phyloP scores from a whole-genome alignment of 1,140 invertebrate genomes.

The Brachionus calyciflorus region DNA sequence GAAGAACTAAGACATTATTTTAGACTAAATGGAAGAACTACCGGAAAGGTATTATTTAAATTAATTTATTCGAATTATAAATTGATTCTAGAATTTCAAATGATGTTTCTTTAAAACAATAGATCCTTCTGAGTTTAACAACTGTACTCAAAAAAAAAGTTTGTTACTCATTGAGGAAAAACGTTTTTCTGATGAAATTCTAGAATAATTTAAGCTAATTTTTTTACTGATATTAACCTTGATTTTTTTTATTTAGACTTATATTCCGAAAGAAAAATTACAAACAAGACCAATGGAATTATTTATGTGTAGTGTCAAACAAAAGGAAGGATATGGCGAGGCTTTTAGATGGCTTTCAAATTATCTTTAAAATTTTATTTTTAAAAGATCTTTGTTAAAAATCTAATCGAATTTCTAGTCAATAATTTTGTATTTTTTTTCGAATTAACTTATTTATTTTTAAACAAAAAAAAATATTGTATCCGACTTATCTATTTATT shows the following conservation, averaged over 20 bases:
- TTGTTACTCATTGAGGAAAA: constrained; percentile 31
- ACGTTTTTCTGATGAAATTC: constrained; percentile 44
- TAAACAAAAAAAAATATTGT: constrained; percentile 14
- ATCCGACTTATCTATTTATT: too few relatives aligned
- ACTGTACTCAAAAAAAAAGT: constrained; percentile 35
- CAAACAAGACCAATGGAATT: constrained; percentile 91
- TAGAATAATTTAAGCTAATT: neutral
- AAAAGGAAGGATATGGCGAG: constrained; percentile 98
- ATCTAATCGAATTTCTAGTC: neutral
- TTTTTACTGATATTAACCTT: neutral
- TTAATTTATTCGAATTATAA: neutral
- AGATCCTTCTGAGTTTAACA: constrained; percentile 47
- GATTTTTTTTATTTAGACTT: constrained; percentile 67
- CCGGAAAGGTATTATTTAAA: constrained; percentile 78
- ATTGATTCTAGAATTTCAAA: constrained; percentile 37
- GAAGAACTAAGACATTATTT: constrained; percentile 90
- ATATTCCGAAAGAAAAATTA: constrained; percentile 79
- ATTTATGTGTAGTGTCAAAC: constrained; percentile 98
- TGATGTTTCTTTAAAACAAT: constrained; percentile 31
- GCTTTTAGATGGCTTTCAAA: constrained; percentile 99
- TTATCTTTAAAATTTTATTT: constrained; percentile 63
- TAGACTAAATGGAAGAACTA: constrained; percentile 87
- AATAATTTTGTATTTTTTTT: neutral
- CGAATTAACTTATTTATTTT: constrained; percentile 11
- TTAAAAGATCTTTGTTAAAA: neutral